Conservation (phyloP, 2,888 invertebrate species). For the Synanthedon andrenaeformis region DNA sequence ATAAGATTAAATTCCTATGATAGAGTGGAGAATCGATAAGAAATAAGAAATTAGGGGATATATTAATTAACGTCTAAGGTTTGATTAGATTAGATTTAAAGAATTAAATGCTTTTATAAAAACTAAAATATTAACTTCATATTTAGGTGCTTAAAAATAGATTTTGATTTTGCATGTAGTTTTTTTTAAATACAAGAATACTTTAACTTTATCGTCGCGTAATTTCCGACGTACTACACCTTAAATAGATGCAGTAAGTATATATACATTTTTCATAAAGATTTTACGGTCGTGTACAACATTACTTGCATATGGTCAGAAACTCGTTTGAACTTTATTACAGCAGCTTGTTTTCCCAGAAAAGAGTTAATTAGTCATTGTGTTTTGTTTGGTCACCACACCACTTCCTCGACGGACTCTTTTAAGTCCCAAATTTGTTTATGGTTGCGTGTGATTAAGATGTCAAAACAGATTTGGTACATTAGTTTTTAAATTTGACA, state of each 20-base stretch:
- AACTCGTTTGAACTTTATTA: constrained; percentile 11
- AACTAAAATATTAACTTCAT: too few relatives aligned
- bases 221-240: too few relatives aligned
- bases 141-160: too few relatives aligned
- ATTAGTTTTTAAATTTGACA: background rate
- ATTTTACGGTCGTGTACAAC: background rate
- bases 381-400: constrained; percentile 10
- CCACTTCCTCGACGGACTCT: constrained; percentile 11
- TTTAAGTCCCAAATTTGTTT: constrained; percentile 2
- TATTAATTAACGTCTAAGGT: background rate
- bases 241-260: too few relatives aligned
- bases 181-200: too few relatives aligned
- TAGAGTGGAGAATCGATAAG: background rate
- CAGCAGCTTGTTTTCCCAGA: constrained; percentile 10
- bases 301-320: background rate
- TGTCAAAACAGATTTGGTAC: background rate
- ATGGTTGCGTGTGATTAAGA: background rate
- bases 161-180: too few relatives aligned
- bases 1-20: constrained; percentile 7
- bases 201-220: too few relatives aligned
- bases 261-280: too few relatives aligned
- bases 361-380: constrained; percentile 7
- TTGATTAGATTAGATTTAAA: too few relatives aligned
- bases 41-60: background rate
- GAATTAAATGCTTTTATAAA: too few relatives aligned